A percentile compares a stretch with the other conserved stretches of the same genome.
Evolutionary conservation across 2,113 vertebrate species (phyloP).

Genomic region (Chaenocephalus aceratus): DNA sequence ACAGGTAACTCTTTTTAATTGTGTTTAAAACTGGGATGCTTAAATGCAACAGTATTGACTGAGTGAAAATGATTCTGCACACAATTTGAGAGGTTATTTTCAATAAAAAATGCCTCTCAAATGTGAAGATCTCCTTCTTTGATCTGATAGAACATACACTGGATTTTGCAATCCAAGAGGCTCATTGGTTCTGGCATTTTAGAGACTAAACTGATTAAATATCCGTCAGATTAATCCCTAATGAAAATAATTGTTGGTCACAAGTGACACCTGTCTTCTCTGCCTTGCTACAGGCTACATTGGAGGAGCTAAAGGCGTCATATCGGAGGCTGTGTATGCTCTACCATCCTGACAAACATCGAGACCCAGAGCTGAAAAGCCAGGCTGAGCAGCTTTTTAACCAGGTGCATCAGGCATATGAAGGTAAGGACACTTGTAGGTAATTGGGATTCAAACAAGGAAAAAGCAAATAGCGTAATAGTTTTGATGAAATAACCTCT

Average conservation of each 20-base stretch:
- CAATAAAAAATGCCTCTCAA: not conserved
- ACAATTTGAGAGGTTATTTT: not conserved
- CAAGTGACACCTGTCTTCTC: not conserved
- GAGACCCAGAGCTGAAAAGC: slow-evolving; percentile 92
- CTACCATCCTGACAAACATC: slow-evolving; percentile 97
- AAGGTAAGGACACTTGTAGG: slow-evolving; percentile 81
- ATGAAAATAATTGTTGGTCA: not conserved
- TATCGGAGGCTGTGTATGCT: slow-evolving; percentile 97
- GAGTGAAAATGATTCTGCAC: not conserved
- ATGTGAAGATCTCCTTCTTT: not conserved
- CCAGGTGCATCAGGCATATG: slow-evolving; percentile 95
- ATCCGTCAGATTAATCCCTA: not conserved
- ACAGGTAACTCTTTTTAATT: not conserved
- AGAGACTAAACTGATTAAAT: not conserved
- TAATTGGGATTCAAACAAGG: not conserved
- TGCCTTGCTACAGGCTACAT: slow-evolving; percentile 86
- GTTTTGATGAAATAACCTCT: too few species aligned
- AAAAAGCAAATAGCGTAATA: too few species aligned
- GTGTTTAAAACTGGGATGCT: not conserved
- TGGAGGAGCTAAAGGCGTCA: slow-evolving; percentile 93
- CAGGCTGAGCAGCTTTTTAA: slow-evolving; percentile 95
- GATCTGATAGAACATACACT: not conserved
- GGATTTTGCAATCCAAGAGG: not conserved
- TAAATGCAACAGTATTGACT: not conserved
- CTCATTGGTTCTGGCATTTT: not conserved